phyloP scores from a whole-genome alignment of 2,888 invertebrate genomes.

The Pachydiplax longipennis region DNA sequence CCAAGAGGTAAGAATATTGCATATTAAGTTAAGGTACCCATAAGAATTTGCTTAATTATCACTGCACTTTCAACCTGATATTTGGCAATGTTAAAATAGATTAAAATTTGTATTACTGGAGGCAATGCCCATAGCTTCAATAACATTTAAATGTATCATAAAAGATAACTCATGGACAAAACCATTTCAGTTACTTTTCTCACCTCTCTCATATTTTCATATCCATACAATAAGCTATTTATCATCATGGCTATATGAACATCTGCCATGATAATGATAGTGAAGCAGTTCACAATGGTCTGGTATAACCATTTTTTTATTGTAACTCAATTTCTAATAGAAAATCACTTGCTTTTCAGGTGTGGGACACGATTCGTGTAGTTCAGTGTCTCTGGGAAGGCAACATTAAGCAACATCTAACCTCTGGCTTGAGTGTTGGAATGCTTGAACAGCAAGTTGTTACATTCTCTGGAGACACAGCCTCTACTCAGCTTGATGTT shows the following conservation, averaged over 20 bases:
- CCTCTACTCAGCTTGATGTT: conserved; percentile 79
- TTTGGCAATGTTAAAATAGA: not conserved
- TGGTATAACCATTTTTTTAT: too few relatives aligned
- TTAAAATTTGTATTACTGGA: not conserved
- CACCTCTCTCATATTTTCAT: not conserved
- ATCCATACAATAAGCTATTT: not conserved
- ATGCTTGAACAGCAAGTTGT: conserved; percentile 82
- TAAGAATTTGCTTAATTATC: too few relatives aligned
- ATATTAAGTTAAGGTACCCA: too few relatives aligned
- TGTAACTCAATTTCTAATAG: too few relatives aligned
- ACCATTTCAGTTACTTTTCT: too few relatives aligned
- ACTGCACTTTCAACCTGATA: not conserved
- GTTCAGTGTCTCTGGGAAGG: conserved; percentile 85
- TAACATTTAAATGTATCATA: too few relatives aligned
- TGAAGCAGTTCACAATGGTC: too few relatives aligned
- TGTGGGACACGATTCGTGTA: conserved; percentile 80
- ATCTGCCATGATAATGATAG: not conserved
- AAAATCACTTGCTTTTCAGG: conserved; percentile 57
- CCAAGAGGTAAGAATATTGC: conserved; percentile 60
- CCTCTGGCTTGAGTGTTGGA: conserved; percentile 77
- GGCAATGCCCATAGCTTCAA: not conserved
- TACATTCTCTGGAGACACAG: conserved; percentile 85
- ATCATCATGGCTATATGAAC: not conserved
- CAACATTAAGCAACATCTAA: conserved; percentile 76
- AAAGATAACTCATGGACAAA: too few relatives aligned